Evolutionary conservation across 2,888 invertebrate genomes (phyloP), one percentile per base, ranked within the genome.

Genomic region (Sphaerophoria taeniata): DNA sequence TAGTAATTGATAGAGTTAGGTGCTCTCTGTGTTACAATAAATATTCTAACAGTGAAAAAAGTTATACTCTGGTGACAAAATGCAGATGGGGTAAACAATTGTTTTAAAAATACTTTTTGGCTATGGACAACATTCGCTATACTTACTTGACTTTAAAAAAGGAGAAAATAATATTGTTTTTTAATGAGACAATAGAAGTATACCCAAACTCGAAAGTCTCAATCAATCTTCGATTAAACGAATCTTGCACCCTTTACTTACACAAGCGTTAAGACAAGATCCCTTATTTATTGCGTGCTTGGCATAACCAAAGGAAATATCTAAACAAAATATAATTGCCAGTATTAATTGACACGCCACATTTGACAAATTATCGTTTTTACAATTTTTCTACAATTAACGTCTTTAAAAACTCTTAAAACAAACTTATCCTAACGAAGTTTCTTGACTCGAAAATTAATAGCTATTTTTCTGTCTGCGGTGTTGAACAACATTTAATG

Each of bases 271-370:
- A 24, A 24, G 24, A 24, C 24, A 24, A 24, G 24, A 24, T 24
- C 24, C 24, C 24, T 24, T 39, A 39, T 39, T 39, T 7, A 39
- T 39, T 7, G 9, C 39, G 3, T 43, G 14, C 31, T 31, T 31
- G 9, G 9, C n/a, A 6, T 6, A 31, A 5, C 9, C 9, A 5
- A 12, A 12, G 0, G 33, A 53, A 12, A 53, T 3, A 53, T 16
- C 33, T n/a, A 34, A 56, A 14, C 14, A 36, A 56, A 56, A 34
- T 36, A 56, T 56, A 56, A 56, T 34, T 56, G 56, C 9, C n/a
- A 56, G 14, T 24, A 14, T 56, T 56, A 34, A 56, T 56, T 56
- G 55, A 56, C 33, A 56, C 34, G 56, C 34, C 34, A 56, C 9
- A 43, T 43, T 43, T 43, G 43, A 43, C 43, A 43, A 43, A 43